Percentiles rank a stretch among this genome's conserved stretches.
These are phyloP conservation scores for Phenganax subtilis DNA, from an alignment of 92 coral and sea anemone genomes.

Conservation along the genomic window DNA sequence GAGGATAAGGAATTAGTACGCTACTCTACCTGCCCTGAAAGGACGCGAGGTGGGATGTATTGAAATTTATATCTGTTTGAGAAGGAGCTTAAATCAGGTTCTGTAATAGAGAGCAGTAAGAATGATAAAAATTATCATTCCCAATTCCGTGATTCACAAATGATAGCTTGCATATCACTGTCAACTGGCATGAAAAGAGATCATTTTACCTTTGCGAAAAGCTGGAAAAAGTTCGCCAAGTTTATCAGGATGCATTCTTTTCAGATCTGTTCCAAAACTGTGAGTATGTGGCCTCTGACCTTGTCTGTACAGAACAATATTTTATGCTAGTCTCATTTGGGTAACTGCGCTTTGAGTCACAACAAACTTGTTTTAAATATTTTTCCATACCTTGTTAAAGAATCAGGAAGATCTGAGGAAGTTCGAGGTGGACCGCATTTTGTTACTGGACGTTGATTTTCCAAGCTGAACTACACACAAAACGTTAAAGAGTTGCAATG, in stretches of 20 bases:
- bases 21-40: constrained; percentile 18
- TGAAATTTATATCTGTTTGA: constrained; percentile 31
- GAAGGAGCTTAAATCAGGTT: constrained; percentile 34
- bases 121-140: not conserved
- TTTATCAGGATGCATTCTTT: constrained; percentile 22
- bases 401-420: not conserved
- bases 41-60: constrained; percentile 37
- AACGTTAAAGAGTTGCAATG: not conserved
- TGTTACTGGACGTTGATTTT: constrained; percentile 28
- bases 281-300: constrained; percentile 15
- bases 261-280: constrained; percentile 15
- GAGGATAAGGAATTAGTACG: not conserved
- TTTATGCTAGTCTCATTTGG: not conserved
- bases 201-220: constrained; percentile 24
- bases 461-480: constrained; percentile 17
- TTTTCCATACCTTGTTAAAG: constrained; percentile 3
- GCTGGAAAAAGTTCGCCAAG: constrained; percentile 32
- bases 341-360: not conserved
- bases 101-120: constrained; percentile 1
- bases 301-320: constrained; percentile 6
- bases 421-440: constrained; percentile 8
- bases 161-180: not conserved
- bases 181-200: not conserved
- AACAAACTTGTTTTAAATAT: not conserved
- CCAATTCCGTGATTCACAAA: not conserved